Evolutionary conservation across 2,113 vertebrate species (phyloP).

Genomic region (Mixornis gularis): DNA sequence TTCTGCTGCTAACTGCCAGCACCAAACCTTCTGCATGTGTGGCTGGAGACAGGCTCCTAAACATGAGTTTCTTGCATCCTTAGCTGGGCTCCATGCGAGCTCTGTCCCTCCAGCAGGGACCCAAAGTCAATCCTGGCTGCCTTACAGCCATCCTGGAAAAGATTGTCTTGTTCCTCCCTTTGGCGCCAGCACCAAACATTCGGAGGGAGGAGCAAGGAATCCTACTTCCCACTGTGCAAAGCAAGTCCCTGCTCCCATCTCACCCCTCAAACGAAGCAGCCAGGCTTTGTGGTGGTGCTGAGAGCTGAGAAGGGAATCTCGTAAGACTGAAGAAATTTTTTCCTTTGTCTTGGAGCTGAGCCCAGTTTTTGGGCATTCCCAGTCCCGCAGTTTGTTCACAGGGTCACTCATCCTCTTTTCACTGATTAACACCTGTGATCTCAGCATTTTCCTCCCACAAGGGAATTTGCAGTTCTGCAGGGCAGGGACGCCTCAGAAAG

Average conservation of each 20-base stretch:
- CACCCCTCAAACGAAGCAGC: background rate
- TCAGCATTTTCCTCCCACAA: background rate
- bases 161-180: background rate
- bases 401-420: background rate
- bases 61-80: background rate
- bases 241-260: background rate
- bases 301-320: background rate
- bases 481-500: background rate
- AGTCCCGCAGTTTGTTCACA: background rate
- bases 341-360: background rate
- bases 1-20: background rate
- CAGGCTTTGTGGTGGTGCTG: background rate
- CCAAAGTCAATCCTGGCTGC: background rate
- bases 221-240: background rate
- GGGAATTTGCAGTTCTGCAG: background rate
- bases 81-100: background rate
- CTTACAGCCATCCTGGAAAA: background rate
- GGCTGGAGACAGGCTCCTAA: background rate
- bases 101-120: background rate
- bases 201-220: background rate
- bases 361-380: background rate
- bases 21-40: fast-evolving
- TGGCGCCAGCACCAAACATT: background rate
- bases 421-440: background rate
- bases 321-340: background rate